phyloP scores from a whole-genome alignment of 2,888 invertebrate genomes.

The Drosophila multiciliata region DNA sequence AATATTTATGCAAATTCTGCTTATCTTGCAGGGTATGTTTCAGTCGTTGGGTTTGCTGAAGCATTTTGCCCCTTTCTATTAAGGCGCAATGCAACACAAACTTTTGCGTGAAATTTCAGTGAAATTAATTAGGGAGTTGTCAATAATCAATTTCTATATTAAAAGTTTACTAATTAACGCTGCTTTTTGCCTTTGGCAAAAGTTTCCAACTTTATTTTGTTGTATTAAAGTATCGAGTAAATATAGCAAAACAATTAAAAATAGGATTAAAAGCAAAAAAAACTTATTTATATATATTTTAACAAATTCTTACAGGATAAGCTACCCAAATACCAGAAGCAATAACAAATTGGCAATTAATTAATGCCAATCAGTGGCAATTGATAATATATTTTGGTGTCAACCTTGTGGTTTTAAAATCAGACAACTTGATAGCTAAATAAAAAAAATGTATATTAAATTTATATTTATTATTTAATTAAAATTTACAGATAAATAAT shows the following conservation, averaged over 20 bases:
- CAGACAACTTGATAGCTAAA: background rate
- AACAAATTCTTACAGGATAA: background rate
- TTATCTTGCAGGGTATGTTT: background rate
- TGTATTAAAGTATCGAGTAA: background rate
- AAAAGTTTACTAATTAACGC: constrained; percentile 55
- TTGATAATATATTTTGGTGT: background rate
- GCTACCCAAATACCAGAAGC: background rate
- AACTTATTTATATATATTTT: background rate
- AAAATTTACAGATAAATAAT: background rate
- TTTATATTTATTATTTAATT: background rate
- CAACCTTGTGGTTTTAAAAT: constrained; percentile 9
- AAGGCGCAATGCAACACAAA: constrained; percentile 16
- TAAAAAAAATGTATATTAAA: background rate
- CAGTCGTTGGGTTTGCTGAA: background rate
- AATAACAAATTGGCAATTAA: background rate
- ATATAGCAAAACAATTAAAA: constrained; percentile 2
- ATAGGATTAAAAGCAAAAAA: background rate
- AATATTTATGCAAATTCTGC: background rate
- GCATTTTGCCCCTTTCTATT: background rate
- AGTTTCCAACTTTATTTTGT: constrained; percentile 15
- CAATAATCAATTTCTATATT: constrained; percentile 34
- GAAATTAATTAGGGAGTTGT: constrained; percentile 28
- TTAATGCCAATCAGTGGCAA: constrained; percentile 10
- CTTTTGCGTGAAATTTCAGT: constrained; percentile 23
- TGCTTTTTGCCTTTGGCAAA: constrained; percentile 9